phyloP scores from a whole-genome alignment of 2,888 invertebrate species.

The Cynaeus angustus region DNA sequence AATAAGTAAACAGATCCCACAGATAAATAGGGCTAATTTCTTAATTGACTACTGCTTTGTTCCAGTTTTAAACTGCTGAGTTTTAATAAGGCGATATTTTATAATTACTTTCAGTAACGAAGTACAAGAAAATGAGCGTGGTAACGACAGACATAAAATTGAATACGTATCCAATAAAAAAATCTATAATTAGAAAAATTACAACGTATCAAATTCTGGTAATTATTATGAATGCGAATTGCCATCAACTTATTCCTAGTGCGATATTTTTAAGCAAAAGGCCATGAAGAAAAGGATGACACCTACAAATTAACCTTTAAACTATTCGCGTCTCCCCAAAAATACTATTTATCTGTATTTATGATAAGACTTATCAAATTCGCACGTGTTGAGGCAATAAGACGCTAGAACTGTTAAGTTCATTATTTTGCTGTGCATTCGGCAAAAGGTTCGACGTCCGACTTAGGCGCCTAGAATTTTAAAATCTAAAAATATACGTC shows the following conservation, averaged over 20 bases:
- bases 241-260: constrained; percentile 16
- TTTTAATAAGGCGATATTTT: constrained; percentile 48
- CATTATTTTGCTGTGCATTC: constrained; percentile 66
- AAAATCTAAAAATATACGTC: constrained; percentile 71
- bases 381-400: constrained; percentile 49
- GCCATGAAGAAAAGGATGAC: constrained; percentile 21
- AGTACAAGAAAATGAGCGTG: constrained; percentile 15
- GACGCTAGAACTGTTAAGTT: constrained; percentile 60
- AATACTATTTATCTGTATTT: not conserved
- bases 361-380: not conserved
- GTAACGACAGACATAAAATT: constrained; percentile 26
- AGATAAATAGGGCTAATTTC: constrained; percentile 41
- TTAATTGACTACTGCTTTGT: constrained; percentile 50
- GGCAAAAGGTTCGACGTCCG: constrained; percentile 70
- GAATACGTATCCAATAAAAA: too few species aligned
- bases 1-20: constrained; percentile 37
- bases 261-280: constrained; percentile 23
- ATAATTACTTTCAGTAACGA: constrained; percentile 35
- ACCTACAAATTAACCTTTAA: constrained; percentile 26
- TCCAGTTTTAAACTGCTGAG: constrained; percentile 46
- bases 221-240: constrained; percentile 6
- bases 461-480: constrained; percentile 70
- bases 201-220: constrained; percentile 1
- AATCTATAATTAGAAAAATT: constrained; percentile 5
- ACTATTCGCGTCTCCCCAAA: constrained; percentile 12